Conservation (phyloP, 1,140 invertebrate species). For the Philopotamus ludificatus region DNA sequence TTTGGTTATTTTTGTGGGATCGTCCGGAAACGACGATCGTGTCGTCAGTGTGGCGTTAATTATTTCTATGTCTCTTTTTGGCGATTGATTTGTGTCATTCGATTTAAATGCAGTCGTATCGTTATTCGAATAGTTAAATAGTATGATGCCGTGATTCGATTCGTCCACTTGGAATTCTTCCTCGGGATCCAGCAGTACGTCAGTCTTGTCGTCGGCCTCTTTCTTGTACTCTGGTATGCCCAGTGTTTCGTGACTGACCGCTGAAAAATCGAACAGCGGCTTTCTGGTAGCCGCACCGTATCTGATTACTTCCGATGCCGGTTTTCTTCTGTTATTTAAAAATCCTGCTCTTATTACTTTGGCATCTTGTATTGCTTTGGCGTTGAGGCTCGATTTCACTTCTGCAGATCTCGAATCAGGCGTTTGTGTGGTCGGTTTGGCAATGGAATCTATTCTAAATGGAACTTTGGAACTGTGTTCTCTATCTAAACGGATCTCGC, state of each 20-base stretch:
- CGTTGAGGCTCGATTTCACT: conserved; percentile 50
- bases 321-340: conserved; percentile 51
- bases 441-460: conserved; percentile 1
- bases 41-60: conserved; percentile 20
- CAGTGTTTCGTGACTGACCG: conserved; percentile 31
- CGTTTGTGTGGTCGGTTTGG: conserved; percentile 20
- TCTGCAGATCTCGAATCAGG: conserved; percentile 52
- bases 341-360: conserved; percentile 49
- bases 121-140: conserved; percentile 51
- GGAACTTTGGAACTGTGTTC: background rate
- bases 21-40: background rate
- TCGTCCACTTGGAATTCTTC: conserved; percentile 57
- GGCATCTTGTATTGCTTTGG: conserved; percentile 49
- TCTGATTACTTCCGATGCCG: conserved; percentile 40
- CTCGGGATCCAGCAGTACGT: conserved; percentile 50
- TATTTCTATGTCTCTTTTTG: conserved; percentile 10
- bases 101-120: conserved; percentile 16
- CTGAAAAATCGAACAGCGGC: conserved; percentile 28
- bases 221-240: conserved; percentile 29
- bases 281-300: conserved; percentile 25
- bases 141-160: conserved; percentile 54
- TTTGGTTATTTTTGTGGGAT: conserved; percentile 40
- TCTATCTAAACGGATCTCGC: conserved; percentile 6
- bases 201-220: conserved; percentile 44
- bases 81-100: conserved; percentile 15